Evolutionary conservation across 2,888 invertebrate species (phyloP).

Genomic region (Apodemia hepburni): DNA sequence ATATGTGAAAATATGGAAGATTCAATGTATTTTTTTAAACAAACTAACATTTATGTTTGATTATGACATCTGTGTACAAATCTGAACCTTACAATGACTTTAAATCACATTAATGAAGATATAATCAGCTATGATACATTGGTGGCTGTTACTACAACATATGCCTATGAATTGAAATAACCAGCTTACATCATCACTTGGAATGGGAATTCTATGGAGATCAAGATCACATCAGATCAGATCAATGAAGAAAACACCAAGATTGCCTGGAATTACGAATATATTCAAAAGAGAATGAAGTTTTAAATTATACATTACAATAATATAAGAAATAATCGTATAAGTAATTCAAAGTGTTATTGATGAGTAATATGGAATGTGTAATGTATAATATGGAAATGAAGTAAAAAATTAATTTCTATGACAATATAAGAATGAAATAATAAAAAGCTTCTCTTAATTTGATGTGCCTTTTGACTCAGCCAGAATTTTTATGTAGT

Average conservation of each 20-base stretch:
- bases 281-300: too few species aligned
- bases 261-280: not conserved
- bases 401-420: too few species aligned
- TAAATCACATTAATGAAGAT: too few species aligned
- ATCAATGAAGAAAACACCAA: not conserved
- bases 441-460: conserved; percentile 39
- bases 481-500: conserved; percentile 21
- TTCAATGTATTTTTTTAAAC: too few species aligned
- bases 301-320: too few species aligned
- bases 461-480: conserved; percentile 57
- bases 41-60: too few species aligned
- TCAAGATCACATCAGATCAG: not conserved
- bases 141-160: not conserved
- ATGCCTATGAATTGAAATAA: not conserved
- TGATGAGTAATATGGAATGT: not conserved
- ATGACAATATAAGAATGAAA: not conserved
- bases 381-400: too few species aligned
- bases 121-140: too few species aligned
- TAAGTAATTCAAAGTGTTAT: not conserved
- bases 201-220: not conserved
- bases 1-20: too few species aligned
- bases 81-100: too few species aligned
- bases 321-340: too few species aligned
- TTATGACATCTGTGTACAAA: too few species aligned
- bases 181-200: not conserved